Evolutionary conservation across 1,140 invertebrate genomes (phyloP), one percentile per base, ranked within the genome.

Genomic region (Danaus plexippus): DNA sequence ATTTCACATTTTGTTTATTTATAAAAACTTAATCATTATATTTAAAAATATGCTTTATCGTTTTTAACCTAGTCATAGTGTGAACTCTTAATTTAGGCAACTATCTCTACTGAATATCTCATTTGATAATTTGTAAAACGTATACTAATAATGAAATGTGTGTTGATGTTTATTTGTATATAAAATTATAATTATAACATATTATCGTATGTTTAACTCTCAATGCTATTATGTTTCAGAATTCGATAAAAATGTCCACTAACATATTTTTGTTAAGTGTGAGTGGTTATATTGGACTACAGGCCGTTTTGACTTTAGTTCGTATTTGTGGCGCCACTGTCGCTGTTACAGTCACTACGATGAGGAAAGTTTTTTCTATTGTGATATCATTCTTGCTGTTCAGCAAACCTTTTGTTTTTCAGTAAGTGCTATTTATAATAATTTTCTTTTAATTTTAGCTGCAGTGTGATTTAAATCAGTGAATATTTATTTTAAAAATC

Each of bases 331-430:
- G 97, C 11, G 97, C 97, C 11, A 93, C 98, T 32, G 90, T 94
- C 32, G 96, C 97, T 7, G 97, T 97, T 2, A 98, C 96, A 11
- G 95, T 97, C 32, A 95, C 94, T 9, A 94, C 94, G 1, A 93
- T 92, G 70, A 87, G 97, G 47, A 98, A 98, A 88, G 96, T 96
- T 15, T 88, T 98, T 1, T 96, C 97, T 1, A 98, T 98, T 50
- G 88, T 96, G 43, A 88, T 98, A 57, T 98, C 97, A 1, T 99
- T 99, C 86, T 59, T 98, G 43, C 92, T 98, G 64, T 98, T 99
- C 75, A 92, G 92, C 76, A 99, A 98, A 81, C 97, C 97, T 7
- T 98, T 98, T 74, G 96, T 95, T 9, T 90, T 95, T 58, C 94
- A 96, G 94, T 97, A 90, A 93, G 94, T 92, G 63, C 67, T 63